These are phyloP conservation scores for Amblyornis subalaris DNA, from an alignment of 2,113 vertebrate genomes.

Conservation along the genomic window DNA sequence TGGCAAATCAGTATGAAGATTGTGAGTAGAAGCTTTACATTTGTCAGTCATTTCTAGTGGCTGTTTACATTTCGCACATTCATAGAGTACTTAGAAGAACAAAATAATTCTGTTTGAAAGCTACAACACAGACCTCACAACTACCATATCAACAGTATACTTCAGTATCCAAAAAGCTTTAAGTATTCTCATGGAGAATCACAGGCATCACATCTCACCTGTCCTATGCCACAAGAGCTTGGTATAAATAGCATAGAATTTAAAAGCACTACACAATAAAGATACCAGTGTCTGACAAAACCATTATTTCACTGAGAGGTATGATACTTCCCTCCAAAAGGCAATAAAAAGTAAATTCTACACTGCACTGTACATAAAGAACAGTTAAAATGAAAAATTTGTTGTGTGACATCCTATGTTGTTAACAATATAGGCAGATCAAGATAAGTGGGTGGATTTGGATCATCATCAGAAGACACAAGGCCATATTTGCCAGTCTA, in stretches of 20 bases:
- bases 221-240: constrained; percentile 20
- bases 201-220: constrained; percentile 47
- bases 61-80: background rate
- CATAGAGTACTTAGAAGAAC: background rate
- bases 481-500: constrained; percentile 56
- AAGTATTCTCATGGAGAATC: background rate
- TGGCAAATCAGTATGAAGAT: background rate
- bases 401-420: constrained; percentile 47
- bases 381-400: constrained; percentile 52
- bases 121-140: background rate
- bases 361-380: constrained; percentile 44
- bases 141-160: background rate
- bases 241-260: constrained; percentile 64
- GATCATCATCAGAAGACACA: constrained; percentile 62
- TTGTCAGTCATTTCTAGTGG: background rate
- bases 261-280: constrained; percentile 65
- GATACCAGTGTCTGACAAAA: constrained; percentile 63
- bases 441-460: constrained; percentile 62
- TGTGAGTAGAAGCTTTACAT: background rate
- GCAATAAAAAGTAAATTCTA: constrained; percentile 66
- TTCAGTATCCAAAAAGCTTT: background rate
- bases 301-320: constrained; percentile 65
- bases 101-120: constrained; percentile 1
- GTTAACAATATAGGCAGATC: constrained; percentile 61
- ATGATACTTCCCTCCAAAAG: constrained; percentile 46